Base-by-base conservation (phyloP, 2,113 vertebrate genomes). In the Rhagologus leucostigma region DNA sequence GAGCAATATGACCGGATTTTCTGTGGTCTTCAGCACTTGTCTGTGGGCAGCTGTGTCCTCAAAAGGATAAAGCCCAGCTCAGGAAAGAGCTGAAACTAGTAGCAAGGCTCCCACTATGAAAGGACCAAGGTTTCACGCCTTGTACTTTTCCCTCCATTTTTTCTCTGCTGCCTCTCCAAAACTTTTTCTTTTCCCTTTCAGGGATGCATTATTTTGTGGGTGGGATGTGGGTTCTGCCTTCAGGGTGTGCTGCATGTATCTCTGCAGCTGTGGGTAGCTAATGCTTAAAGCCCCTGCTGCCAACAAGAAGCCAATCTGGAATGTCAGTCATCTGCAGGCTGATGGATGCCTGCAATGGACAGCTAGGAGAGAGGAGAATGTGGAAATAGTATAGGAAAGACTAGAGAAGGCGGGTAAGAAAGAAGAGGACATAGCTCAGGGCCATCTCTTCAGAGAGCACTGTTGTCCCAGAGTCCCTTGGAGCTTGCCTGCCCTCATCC, bases 221-320 rank as follows among this genome's bases (percentile, higher is more conserved):
- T 42, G 21, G 44, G 20, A 33, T 50, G 21, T 70, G 30, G 32
- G 13, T 4, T 86, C 23, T 77, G 20, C n/a, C 41, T 73, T 69
- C 50, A 55, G 63, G 26, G 35, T 9, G 1, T 16, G 15, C n/a
- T 69, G 59, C 1, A 0, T 4, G 7, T 26, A 13, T 16, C n/a
- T 17, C 22, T 76, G 57, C 52, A 82, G 35, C 62, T 59, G 11
- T 37, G 29, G 32, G 23, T 19, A 35, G 11, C 10, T 57, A 44
- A 49, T 4, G 4, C 24, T 56, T 65, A 63, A 90, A 88, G 16
- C 12, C 63, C 35, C 7, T 27, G 17, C 44, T 76, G 32, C 32
- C 74, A 71, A n/a, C 15, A 56, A 29, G 41, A 56, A 9, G 29
- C 41, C 22, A 10, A 6, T 33, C 50, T 86, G 71, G 64, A 86